A percentile compares a stretch with the other conserved stretches of the same genome.
Evolutionary conservation across 2,888 invertebrate species (phyloP).

Genomic region (Xanthia togata): DNA sequence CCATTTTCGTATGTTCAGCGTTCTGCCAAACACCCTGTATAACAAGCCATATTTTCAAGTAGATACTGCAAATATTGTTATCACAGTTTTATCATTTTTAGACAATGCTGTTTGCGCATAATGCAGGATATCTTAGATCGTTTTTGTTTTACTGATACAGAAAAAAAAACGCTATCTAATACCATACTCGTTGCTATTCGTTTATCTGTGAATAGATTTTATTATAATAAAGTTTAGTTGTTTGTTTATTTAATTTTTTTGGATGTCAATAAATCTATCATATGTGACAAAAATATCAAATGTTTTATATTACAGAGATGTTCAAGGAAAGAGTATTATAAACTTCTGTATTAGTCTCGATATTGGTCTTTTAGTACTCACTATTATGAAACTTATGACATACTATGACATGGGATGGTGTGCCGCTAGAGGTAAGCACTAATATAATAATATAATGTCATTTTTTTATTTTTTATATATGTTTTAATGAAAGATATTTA

Average conservation of each 20-base stretch:
- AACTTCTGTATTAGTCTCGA: constrained; percentile 80
- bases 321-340: constrained; percentile 84
- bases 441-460: neutral
- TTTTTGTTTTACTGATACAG: neutral
- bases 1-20: too few relatives aligned
- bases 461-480: neutral
- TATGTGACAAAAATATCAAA: neutral
- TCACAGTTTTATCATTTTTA: neutral
- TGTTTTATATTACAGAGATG: constrained; percentile 77
- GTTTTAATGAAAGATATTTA: constrained; percentile 1
- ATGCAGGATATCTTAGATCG: neutral
- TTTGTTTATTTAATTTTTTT: neutral
- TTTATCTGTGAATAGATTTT: neutral
- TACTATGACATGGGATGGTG: constrained; percentile 80
- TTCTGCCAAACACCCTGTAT: too few relatives aligned
- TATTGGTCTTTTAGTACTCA: constrained; percentile 76
- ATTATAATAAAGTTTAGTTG: neutral
- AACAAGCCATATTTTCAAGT: neutral
- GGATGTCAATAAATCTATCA: too few relatives aligned
- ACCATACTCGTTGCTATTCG: neutral
- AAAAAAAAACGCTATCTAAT: neutral
- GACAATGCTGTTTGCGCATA: neutral
- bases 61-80: neutral
- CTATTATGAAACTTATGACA: constrained; percentile 75
- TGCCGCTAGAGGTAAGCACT: constrained; percentile 77